Evolutionary conservation across 2,888 invertebrate genomes (phyloP).

Genomic region (Proisotoma minuta): DNA sequence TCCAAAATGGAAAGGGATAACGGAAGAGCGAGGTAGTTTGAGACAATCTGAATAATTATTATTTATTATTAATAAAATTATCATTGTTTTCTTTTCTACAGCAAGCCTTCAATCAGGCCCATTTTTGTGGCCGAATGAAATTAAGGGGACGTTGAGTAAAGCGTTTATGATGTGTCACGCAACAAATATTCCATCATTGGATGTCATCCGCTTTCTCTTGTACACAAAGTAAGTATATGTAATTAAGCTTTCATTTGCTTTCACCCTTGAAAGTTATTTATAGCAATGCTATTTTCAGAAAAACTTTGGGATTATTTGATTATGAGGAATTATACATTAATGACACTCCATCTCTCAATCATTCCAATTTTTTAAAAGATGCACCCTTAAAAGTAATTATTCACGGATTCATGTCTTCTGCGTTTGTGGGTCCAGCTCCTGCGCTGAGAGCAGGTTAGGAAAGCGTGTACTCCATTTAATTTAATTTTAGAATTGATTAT

Average conservation of each 20-base stretch:
- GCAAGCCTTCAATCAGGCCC: background rate
- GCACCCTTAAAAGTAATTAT: conserved; percentile 34
- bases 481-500: background rate
- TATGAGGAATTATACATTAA: conserved; percentile 20
- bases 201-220: conserved; percentile 23
- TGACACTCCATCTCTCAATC: conserved; percentile 9
- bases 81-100: background rate
- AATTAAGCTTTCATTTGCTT: background rate
- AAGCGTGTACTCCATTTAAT: background rate
- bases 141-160: conserved; percentile 16
- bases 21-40: background rate
- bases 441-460: conserved; percentile 24
- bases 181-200: conserved; percentile 25
- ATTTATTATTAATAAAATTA: too few relatives aligned
- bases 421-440: conserved; percentile 26
- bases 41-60: too few relatives aligned
- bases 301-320: conserved; percentile 25
- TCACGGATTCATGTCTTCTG: conserved; percentile 36
- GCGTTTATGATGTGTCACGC: conserved; percentile 25
- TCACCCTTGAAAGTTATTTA: background rate
- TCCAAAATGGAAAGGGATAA: background rate
- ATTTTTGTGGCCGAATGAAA: conserved; percentile 27
- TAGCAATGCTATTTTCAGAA: conserved; percentile 6
- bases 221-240: conserved; percentile 21
- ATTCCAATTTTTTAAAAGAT: conserved; percentile 18